Conservation (phyloP, 1,140 invertebrate genomes). For the Zaprionus ornatus region DNA sequence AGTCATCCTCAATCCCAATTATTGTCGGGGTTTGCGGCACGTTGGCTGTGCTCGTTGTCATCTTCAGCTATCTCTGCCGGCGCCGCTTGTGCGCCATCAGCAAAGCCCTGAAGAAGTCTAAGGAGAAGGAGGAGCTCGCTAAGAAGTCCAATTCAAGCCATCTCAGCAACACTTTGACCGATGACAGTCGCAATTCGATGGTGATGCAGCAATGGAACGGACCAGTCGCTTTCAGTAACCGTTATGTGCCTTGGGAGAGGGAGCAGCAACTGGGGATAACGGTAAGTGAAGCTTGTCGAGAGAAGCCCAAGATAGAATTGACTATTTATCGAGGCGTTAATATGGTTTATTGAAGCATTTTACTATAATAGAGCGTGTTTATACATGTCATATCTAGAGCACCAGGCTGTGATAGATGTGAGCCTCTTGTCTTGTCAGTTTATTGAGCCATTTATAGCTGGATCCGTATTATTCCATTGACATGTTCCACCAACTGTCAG, state of each 20-base stretch:
- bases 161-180: slow-evolving; percentile 68
- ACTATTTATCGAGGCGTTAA: not conserved
- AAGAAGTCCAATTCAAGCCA: slow-evolving; percentile 81
- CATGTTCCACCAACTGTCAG: not conserved
- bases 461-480: not conserved
- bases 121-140: slow-evolving; percentile 87
- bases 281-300: slow-evolving; percentile 38
- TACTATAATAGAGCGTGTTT: not conserved
- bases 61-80: slow-evolving; percentile 85
- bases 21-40: slow-evolving; percentile 85
- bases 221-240: slow-evolving; percentile 90
- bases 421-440: not conserved
- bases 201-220: slow-evolving; percentile 89
- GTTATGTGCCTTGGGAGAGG: slow-evolving; percentile 91
- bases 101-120: slow-evolving; percentile 82
- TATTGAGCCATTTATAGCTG: not conserved
- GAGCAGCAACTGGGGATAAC: slow-evolving; percentile 85
- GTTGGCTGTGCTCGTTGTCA: slow-evolving; percentile 85
- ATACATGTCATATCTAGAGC: not conserved
- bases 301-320: not conserved
- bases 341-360: not conserved
- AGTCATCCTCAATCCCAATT: slow-evolving; percentile 85
- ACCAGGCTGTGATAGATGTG: not conserved
- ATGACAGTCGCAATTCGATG: slow-evolving; percentile 82
- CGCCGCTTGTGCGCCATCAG: slow-evolving; percentile 85